Evolutionary conservation across 2,113 vertebrate species (phyloP).

Genomic region (Aythya baeri): DNA sequence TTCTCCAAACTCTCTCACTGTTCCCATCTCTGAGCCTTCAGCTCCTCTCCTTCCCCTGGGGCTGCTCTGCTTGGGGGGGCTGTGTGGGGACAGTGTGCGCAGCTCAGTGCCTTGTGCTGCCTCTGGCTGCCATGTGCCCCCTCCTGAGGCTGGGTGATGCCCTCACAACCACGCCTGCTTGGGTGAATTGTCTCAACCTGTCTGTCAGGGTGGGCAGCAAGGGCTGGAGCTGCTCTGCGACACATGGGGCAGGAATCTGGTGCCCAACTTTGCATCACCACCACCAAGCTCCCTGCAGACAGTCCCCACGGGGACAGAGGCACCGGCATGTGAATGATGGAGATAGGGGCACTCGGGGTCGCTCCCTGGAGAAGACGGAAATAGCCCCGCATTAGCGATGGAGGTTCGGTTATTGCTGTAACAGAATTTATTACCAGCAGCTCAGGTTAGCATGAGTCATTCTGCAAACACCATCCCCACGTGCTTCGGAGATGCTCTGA

Average conservation of each 20-base stretch:
- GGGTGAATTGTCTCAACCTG: neutral
- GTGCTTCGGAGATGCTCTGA: neutral
- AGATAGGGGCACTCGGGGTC: neutral
- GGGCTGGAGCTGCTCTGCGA: neutral
- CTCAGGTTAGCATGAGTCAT: neutral
- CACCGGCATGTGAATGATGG: accelerated
- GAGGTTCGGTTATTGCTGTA: neutral
- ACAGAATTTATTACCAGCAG: neutral
- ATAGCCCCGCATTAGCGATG: neutral
- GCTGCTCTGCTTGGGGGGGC: neutral
- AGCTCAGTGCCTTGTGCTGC: neutral
- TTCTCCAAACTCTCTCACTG: neutral
- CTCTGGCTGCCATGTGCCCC: neutral
- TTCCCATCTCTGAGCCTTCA: neutral
- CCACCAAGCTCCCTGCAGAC: neutral
- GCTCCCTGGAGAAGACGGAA: neutral
- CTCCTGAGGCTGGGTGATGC: neutral
- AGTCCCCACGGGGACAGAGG: neutral
- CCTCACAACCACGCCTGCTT: accelerated
- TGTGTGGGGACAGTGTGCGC: neutral
- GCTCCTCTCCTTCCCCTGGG: neutral
- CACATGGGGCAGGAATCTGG: accelerated
- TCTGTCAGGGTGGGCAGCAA: neutral
- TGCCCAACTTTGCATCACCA: accelerated
- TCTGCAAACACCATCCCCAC: neutral